These are phyloP conservation scores for Brachionus paranguensis DNA, from an alignment of 1,140 invertebrate genomes.

Conservation along the genomic window DNA sequence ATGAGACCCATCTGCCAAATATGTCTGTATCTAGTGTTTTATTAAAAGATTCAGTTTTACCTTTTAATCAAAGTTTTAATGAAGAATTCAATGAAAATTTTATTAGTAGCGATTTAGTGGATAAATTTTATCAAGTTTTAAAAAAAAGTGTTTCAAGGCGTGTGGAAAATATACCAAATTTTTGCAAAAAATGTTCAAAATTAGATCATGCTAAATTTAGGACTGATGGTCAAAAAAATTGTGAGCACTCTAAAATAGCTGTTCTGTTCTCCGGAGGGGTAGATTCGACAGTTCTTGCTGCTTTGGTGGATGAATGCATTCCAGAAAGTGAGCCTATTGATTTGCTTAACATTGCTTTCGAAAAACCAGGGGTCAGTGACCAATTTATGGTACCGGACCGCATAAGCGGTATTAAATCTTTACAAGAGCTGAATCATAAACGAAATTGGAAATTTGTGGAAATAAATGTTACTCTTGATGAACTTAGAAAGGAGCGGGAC, in stretches of 20 bases:
- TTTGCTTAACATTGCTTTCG: conserved; percentile 93
- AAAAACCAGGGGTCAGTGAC: conserved; percentile 48
- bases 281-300: conserved; percentile 81
- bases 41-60: neutral
- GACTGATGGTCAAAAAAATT: conserved; percentile 40
- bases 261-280: conserved; percentile 90
- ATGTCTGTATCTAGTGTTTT: neutral
- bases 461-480: conserved; percentile 67
- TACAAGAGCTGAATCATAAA: conserved; percentile 68
- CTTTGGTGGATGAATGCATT: conserved; percentile 69
- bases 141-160: conserved; percentile 33
- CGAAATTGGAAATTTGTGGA: conserved; percentile 69
- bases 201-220: neutral
- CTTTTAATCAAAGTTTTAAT: neutral
- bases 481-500: conserved; percentile 60
- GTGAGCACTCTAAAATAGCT: conserved; percentile 69
- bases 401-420: conserved; percentile 63
- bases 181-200: conserved; percentile 17
- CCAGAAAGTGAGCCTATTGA: conserved; percentile 70
- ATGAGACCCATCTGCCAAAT: neutral
- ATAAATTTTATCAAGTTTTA: conserved; percentile 30
- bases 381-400: conserved; percentile 50
- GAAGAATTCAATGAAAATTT: neutral
- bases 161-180: conserved; percentile 42
- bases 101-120: neutral